A percentile compares a stretch with the other conserved stretches of the same genome.
phyloP scores from a whole-genome alignment of 1,140 invertebrate genomes.

The Drosophila pandora region DNA sequence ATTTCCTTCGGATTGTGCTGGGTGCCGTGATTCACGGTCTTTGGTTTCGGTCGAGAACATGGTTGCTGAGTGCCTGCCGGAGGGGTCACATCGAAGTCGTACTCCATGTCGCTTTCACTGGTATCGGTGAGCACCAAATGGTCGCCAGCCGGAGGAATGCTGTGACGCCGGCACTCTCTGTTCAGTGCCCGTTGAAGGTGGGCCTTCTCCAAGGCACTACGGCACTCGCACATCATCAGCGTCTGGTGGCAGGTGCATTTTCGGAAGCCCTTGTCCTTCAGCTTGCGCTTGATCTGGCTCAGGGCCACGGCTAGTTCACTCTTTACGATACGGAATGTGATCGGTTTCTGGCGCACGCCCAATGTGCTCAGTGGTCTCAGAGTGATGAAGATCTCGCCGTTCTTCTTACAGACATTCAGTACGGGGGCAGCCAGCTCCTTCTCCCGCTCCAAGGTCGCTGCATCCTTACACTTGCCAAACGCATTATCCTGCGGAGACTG shows the following conservation, averaged over 20 bases:
- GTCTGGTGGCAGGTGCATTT: slow-evolving; percentile 72
- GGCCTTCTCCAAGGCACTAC: slow-evolving; percentile 54
- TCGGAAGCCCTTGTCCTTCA: slow-evolving; percentile 64
- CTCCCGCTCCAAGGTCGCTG: slow-evolving; percentile 7
- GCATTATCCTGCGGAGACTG: slow-evolving; percentile 24
- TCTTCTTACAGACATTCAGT: slow-evolving; percentile 66
- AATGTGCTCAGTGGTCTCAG: slow-evolving; percentile 38
- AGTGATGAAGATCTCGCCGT: slow-evolving; percentile 69
- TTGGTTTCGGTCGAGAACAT: neutral
- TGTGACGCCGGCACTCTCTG: slow-evolving; percentile 53
- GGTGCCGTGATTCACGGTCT: slow-evolving; percentile 44
- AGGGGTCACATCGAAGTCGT: slow-evolving; percentile 72
- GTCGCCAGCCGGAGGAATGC: slow-evolving; percentile 39
- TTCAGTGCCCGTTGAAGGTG: slow-evolving; percentile 44
- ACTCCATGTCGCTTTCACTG: slow-evolving; percentile 77
- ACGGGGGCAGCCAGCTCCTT: slow-evolving; percentile 41
- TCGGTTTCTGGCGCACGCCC: slow-evolving; percentile 50
- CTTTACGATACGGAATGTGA: slow-evolving; percentile 71
- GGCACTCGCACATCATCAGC: slow-evolving; percentile 66
- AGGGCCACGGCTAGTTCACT: slow-evolving; percentile 49
- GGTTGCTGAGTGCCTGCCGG: slow-evolving; percentile 49
- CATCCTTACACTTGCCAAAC: slow-evolving; percentile 19
- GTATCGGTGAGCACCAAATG: slow-evolving; percentile 68
- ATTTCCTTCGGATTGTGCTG: slow-evolving; percentile 52
- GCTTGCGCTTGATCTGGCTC: slow-evolving; percentile 54